These are phyloP conservation scores for Euphydryas editha DNA, from an alignment of 2,888 invertebrate genomes.

Conservation along the genomic window DNA sequence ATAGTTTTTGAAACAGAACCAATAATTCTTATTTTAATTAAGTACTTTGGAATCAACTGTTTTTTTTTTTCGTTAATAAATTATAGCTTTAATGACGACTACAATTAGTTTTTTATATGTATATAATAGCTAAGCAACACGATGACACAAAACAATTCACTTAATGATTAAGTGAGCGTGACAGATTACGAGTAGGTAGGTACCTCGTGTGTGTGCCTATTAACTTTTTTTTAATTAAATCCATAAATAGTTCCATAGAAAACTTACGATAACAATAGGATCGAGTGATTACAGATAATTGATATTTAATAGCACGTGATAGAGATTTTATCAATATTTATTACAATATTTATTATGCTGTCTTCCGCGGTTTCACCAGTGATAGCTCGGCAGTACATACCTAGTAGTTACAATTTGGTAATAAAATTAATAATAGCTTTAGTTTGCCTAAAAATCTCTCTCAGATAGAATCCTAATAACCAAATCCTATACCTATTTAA, in stretches of 20 bases:
- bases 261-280: not conserved
- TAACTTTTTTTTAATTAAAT: not conserved
- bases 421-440: too few species aligned
- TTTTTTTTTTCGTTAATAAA: too few species aligned
- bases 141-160: not conserved
- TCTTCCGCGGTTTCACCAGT: too few species aligned
- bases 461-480: too few species aligned
- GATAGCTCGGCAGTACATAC: too few species aligned
- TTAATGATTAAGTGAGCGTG: not conserved
- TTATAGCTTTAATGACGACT: not conserved
- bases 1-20: too few species aligned
- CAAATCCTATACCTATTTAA: too few species aligned
- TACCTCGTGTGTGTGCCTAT: not conserved
- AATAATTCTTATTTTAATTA: too few species aligned
- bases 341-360: too few species aligned
- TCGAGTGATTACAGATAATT: not conserved
- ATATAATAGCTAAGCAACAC: not conserved
- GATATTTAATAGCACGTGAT: not conserved
- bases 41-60: too few species aligned
- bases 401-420: too few species aligned
- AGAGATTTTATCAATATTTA: not conserved
- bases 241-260: not conserved
- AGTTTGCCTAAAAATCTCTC: too few species aligned
- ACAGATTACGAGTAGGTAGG: not conserved
- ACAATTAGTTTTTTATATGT: not conserved